These are phyloP conservation scores for Drosophila littoralis DNA, from an alignment of 1,140 invertebrate genomes.

Conservation along the genomic window DNA sequence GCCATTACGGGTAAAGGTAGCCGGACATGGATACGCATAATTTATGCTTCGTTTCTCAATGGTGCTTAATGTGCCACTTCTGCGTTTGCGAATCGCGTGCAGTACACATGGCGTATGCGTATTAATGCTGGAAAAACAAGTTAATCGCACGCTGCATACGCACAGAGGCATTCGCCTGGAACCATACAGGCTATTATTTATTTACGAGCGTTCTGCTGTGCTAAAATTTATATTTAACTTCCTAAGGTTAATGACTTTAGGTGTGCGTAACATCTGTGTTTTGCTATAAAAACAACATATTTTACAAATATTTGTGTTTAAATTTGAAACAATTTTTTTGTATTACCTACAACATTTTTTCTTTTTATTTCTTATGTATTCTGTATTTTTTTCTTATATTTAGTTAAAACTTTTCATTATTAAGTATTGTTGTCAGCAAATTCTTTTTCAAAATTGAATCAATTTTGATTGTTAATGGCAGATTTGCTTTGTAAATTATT, in stretches of 20 bases:
- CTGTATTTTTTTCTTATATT: no score
- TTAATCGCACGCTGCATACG: constrained; percentile 4
- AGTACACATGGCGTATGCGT: constrained; percentile 2
- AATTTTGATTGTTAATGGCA: no score
- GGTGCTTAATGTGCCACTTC: constrained; percentile 2
- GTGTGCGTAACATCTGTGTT: no score
- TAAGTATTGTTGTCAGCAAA: no score
- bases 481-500: no score
- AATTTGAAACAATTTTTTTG: no score
- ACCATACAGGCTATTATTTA: constrained; percentile 1
- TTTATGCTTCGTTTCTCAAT: constrained; percentile 15
- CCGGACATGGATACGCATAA: constrained; percentile 18
- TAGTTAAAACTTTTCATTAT: no score
- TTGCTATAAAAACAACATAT: no score
- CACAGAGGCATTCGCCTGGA: neutral
- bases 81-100: neutral
- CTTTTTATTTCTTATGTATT: no score
- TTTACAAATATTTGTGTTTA: no score
- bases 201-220: constrained; percentile 2
- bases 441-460: no score
- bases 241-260: neutral
- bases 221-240: neutral
- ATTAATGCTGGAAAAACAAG: constrained; percentile 1
- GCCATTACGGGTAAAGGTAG: constrained; percentile 5
- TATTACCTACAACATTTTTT: no score